Conservation (phyloP, 2,797 vertebrate genomes). For the Limnodromus scolopaceus region DNA sequence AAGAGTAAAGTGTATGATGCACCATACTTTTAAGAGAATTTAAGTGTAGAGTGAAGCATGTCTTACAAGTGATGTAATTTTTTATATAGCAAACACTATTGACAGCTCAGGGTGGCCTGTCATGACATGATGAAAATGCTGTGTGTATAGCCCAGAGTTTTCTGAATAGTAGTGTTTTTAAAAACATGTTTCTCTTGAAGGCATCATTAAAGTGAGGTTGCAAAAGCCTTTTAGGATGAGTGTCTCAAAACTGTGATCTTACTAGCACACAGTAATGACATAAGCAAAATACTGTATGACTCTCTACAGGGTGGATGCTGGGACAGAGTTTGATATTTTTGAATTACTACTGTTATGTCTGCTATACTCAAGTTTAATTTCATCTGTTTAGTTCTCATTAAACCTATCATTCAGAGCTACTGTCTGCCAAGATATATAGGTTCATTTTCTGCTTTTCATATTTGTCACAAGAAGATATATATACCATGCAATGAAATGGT, state of each 20-base stretch:
- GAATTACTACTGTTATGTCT: constrained; percentile 31
- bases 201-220: constrained; percentile 15
- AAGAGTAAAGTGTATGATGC: not conserved
- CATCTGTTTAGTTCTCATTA: constrained; percentile 35
- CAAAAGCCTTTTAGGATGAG: constrained; percentile 8
- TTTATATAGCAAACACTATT: constrained; percentile 25
- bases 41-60: constrained; percentile 8
- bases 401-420: constrained; percentile 15
- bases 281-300: not conserved
- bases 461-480: constrained; percentile 22
- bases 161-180: not conserved
- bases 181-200: constrained; percentile 19
- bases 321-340: not conserved
- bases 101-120: not conserved
- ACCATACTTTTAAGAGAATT: not conserved
- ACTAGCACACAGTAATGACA: not conserved
- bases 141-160: not conserved
- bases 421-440: constrained; percentile 24
- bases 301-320: not conserved
- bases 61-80: constrained; percentile 20
- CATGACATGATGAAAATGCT: constrained; percentile 21
- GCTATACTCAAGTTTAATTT: constrained; percentile 10
- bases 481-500: not conserved
- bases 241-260: constrained; percentile 4
- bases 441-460: constrained; percentile 43